These are phyloP conservation scores for Busseola fusca DNA, from an alignment of 2,888 invertebrate species.

Conservation along the genomic window DNA sequence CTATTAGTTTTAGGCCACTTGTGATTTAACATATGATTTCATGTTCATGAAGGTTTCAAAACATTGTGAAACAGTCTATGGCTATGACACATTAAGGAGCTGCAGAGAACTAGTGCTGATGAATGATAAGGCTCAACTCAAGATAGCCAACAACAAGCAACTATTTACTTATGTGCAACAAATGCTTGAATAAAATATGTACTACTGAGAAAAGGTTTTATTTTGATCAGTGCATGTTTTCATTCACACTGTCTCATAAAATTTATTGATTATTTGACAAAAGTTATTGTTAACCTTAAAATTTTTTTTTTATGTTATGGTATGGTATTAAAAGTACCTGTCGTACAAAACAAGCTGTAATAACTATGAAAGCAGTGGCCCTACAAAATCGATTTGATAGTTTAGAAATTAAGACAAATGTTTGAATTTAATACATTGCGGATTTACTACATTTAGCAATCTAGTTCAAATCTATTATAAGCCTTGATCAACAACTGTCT, in stretches of 20 bases:
- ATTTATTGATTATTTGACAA: conserved; percentile 1
- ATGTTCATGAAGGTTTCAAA: conserved; percentile 27
- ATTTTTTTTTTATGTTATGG: not conserved
- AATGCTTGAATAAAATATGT: not conserved
- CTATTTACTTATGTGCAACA: conserved; percentile 6
- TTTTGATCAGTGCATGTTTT: not conserved
- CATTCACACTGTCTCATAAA: not conserved
- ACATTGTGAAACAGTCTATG: conserved; percentile 39
- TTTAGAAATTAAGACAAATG: not conserved
- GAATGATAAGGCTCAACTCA: not conserved
- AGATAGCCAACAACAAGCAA: not conserved
- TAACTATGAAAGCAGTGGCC: not conserved
- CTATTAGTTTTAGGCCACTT: not conserved
- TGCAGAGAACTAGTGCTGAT: conserved; percentile 15
- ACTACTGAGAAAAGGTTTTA: not conserved
- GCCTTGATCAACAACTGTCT: conserved; percentile 16
- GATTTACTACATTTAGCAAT: not conserved
- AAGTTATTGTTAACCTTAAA: not conserved
- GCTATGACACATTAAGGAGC: not conserved
- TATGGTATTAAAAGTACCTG: not conserved
- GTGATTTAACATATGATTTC: not conserved
- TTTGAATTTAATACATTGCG: not conserved
- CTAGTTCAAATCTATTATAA: conserved; percentile 2
- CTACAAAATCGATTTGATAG: not conserved
- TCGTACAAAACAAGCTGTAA: not conserved